Evolutionary conservation across 2,797 vertebrate genomes (phyloP).

Genomic region (Rhabdophis nuchalis): DNA sequence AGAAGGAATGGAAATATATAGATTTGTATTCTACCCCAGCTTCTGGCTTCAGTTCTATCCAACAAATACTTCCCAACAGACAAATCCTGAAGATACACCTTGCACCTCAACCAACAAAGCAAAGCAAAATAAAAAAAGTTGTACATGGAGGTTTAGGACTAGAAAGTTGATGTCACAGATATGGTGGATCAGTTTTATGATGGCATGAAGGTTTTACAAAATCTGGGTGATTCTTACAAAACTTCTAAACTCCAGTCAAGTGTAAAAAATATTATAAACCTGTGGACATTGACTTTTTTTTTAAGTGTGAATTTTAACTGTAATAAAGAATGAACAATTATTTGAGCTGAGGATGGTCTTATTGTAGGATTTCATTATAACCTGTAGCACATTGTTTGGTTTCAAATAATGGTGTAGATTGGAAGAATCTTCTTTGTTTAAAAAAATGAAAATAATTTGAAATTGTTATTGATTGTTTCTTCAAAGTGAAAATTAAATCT

Average conservation of each 20-base stretch:
- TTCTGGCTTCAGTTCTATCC: not conserved
- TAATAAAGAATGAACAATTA: not conserved
- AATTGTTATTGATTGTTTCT: slow-evolving; percentile 13
- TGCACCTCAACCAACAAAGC: not conserved
- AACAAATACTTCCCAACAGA: not conserved
- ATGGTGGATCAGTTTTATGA: not conserved
- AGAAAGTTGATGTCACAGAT: not conserved
- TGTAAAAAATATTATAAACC: not conserved
- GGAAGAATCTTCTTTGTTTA: not conserved
- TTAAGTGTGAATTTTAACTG: not conserved
- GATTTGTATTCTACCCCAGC: not conserved
- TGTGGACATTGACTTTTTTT: not conserved
- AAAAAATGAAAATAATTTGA: slow-evolving; percentile 25
- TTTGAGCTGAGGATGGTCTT: not conserved
- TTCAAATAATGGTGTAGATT: not conserved
- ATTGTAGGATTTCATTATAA: not conserved
- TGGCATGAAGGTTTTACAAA: not conserved
- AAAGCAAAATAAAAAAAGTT: not conserved
- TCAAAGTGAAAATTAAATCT: slow-evolving; percentile 37
- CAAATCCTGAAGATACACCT: not conserved
- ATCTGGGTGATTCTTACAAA: not conserved
- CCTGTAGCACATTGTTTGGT: slow-evolving; percentile 1
- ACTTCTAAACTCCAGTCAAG: not conserved
- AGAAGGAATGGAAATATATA: not conserved
- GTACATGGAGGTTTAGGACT: not conserved